phyloP scores from a whole-genome alignment of 1,140 invertebrate genomes.

The Ceratoteleas bidentatus region DNA sequence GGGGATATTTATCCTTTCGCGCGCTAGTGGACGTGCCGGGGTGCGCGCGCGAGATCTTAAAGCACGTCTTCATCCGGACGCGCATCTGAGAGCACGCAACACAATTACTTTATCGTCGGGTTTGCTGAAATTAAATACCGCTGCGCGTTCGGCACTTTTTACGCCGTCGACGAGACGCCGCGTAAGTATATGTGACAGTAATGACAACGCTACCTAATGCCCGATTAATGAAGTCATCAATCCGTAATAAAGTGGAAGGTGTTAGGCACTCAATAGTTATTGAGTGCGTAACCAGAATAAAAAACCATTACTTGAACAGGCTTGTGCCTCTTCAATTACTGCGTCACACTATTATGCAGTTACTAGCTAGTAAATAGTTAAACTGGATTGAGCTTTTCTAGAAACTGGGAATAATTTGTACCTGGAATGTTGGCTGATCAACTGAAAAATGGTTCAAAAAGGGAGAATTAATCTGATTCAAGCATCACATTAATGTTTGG shows the following conservation, averaged over 20 bases:
- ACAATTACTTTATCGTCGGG: slow-evolving; percentile 57
- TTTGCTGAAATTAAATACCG: slow-evolving; percentile 54
- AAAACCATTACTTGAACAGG: too few species aligned
- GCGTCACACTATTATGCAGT: too few species aligned
- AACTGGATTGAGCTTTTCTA: too few species aligned
- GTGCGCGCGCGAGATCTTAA: slow-evolving; percentile 32
- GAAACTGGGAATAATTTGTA: too few species aligned
- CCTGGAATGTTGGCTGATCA: too few species aligned
- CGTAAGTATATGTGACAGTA: slow-evolving; percentile 51
- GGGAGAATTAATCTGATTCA: too few species aligned
- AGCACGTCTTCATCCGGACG: slow-evolving; percentile 58
- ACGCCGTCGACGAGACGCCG: slow-evolving; percentile 13
- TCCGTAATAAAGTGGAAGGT: slow-evolving; percentile 38
- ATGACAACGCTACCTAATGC: slow-evolving; percentile 49
- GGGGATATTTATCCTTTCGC: slow-evolving; percentile 76
- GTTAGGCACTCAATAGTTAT: too few species aligned
- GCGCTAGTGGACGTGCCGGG: slow-evolving; percentile 59
- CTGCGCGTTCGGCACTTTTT: slow-evolving; percentile 20
- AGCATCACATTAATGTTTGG: too few species aligned
- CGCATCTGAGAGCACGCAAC: slow-evolving; percentile 44
- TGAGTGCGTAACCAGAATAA: too few species aligned
- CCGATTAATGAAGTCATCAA: slow-evolving; percentile 47
- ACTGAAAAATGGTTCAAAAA: too few species aligned
- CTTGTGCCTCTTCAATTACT: too few species aligned
- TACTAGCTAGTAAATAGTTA: too few species aligned